Conservation (phyloP, 2,797 vertebrate species). For the Malacoctenus gilli region DNA sequence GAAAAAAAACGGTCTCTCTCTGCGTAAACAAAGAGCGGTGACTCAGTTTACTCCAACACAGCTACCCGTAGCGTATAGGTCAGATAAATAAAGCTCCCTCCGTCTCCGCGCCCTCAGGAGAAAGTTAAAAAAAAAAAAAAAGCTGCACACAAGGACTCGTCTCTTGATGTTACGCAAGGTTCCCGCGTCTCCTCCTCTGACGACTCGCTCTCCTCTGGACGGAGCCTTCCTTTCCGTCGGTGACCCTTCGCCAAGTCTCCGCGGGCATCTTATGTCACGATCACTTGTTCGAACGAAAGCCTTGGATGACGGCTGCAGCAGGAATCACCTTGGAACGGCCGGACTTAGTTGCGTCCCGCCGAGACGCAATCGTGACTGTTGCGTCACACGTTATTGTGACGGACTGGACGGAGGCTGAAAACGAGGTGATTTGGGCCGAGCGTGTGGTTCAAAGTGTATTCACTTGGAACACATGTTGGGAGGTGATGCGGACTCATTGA, state of each 20-base stretch:
- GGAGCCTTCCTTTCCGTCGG: not conserved
- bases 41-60: not conserved
- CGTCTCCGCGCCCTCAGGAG: not conserved
- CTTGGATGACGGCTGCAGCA: too few relatives aligned
- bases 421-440: too few relatives aligned
- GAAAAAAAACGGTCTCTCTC: not conserved
- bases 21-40: not conserved
- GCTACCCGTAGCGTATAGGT: not conserved
- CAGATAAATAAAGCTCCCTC: not conserved
- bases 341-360: too few relatives aligned
- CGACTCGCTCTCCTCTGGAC: not conserved
- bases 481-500: too few relatives aligned
- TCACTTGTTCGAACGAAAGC: too few relatives aligned
- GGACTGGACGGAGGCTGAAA: too few relatives aligned
- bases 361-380: too few relatives aligned
- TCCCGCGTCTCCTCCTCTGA: conserved; percentile 2
- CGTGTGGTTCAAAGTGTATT: too few relatives aligned
- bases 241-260: not conserved
- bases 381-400: too few relatives aligned
- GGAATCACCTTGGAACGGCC: too few relatives aligned
- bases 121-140: not conserved
- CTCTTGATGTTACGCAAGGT: conserved; percentile 1
- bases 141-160: not conserved
- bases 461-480: too few relatives aligned
- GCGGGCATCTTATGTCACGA: not conserved